Evolutionary conservation across 2,888 invertebrate genomes (phyloP).

Genomic region (Zhuqinia jingwanae): DNA sequence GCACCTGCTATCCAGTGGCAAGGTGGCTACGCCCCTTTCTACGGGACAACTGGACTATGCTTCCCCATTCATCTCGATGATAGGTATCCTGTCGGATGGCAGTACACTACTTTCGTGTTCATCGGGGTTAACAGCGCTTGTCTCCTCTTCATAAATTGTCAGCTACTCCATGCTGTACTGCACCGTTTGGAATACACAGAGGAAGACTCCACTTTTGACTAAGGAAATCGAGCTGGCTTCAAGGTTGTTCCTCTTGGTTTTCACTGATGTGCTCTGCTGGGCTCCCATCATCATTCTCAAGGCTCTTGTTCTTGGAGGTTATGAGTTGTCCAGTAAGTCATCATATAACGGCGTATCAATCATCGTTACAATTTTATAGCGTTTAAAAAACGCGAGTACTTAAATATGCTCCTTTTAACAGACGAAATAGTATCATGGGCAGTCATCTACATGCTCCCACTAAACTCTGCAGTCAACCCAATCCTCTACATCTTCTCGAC

Average conservation of each 20-base stretch:
- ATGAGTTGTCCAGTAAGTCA: constrained; percentile 83
- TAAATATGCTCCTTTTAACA: constrained; percentile 79
- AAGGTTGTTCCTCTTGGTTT: constrained; percentile 86
- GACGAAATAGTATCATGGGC: constrained; percentile 86
- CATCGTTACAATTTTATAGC: not conserved
- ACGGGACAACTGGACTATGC: constrained; percentile 86
- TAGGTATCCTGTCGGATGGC: constrained; percentile 86
- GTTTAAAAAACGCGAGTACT: not conserved
- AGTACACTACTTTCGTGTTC: constrained; percentile 87
- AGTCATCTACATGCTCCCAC: constrained; percentile 86
- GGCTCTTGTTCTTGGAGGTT: constrained; percentile 84
- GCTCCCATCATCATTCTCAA: constrained; percentile 86
- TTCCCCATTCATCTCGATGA: constrained; percentile 87
- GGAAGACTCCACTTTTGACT: constrained; percentile 83
- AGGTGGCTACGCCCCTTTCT: constrained; percentile 84
- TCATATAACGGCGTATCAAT: not conserved
- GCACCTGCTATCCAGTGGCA: constrained; percentile 85
- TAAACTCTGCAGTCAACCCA: constrained; percentile 87
- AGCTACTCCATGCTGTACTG: constrained; percentile 85
- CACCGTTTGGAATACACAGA: constrained; percentile 85
- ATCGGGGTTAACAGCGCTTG: constrained; percentile 85
- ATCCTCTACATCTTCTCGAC: constrained; percentile 87
- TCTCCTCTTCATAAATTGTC: constrained; percentile 83
- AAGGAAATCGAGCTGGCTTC: constrained; percentile 85
- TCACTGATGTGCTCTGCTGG: constrained; percentile 88